Evolutionary conservation across 53 echinoderm and acorn worm species (phyloP).

Genomic region (Mesocentrotus franciscanus): DNA sequence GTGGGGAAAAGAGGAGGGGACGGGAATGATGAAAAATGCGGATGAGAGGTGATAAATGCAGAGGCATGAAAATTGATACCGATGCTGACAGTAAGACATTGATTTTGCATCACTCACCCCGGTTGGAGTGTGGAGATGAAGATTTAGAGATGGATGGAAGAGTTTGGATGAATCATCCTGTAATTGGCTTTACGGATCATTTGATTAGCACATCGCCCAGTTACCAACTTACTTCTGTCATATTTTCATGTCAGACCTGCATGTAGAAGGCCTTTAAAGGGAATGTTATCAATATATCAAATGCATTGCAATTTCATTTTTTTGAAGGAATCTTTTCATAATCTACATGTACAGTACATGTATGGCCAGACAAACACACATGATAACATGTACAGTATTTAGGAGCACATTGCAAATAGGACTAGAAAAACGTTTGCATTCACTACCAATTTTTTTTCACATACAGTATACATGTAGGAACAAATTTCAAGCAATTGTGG

Average conservation of each 20-base stretch:
- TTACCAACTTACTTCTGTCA: neutral
- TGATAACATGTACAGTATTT: no score
- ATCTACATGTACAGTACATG: no score
- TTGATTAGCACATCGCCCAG: conserved; percentile 58
- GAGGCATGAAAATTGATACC: conserved; percentile 27
- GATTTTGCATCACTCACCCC: conserved; percentile 37
- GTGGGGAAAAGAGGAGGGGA: neutral
- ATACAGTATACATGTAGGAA: no score
- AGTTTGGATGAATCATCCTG: conserved; percentile 49
- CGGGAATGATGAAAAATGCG: neutral
- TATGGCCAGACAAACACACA: no score
- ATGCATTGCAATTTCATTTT: no score
- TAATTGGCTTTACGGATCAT: conserved; percentile 56
- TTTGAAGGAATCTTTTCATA: no score
- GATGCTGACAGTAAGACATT: conserved; percentile 33
- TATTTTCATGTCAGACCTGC: neutral
- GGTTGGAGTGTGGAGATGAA: neutral
- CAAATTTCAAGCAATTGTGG: no score
- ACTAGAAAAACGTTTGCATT: no score
- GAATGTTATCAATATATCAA: neutral
- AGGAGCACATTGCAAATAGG: no score
- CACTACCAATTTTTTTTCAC: no score
- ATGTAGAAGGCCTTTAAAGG: neutral
- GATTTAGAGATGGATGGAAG: conserved; percentile 16
- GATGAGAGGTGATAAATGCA: conserved; percentile 5